Conservation (phyloP, 2,888 invertebrate species). For the Torymus texanus region DNA sequence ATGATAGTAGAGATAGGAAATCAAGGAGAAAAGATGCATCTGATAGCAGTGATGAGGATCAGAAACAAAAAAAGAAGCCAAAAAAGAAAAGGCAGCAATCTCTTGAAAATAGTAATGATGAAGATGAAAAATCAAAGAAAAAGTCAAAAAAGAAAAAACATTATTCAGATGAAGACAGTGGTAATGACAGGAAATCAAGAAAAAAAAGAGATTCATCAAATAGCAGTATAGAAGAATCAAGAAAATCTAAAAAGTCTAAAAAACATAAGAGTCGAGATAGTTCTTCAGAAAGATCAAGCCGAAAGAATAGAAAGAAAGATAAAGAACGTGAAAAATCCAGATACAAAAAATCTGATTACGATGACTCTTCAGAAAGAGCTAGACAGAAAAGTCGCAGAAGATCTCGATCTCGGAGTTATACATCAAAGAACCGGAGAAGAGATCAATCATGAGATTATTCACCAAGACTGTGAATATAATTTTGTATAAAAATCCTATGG, state of each 20-base stretch:
- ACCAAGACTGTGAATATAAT: constrained; percentile 39
- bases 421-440: constrained; percentile 21
- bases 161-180: no score
- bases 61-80: no score
- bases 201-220: not conserved
- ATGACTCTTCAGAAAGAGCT: constrained; percentile 76
- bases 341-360: constrained; percentile 73
- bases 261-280: constrained; percentile 70
- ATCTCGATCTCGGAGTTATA: constrained; percentile 58
- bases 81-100: no score
- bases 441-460: constrained; percentile 29
- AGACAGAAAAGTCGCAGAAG: constrained; percentile 72
- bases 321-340: constrained; percentile 79
- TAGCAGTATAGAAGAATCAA: not conserved
- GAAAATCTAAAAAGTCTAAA: constrained; percentile 71
- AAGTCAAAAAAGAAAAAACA: no score
- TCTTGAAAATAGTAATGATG: no score
- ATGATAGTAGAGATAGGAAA: not conserved
- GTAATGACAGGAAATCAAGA: no score
- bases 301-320: constrained; percentile 78
- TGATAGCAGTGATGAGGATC: no score
- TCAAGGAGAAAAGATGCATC: not conserved
- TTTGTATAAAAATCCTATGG: constrained; percentile 50
- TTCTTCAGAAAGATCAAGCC: constrained; percentile 73
- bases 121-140: no score